Conservation (phyloP, 2,113 vertebrate species). For the Phalacrocorax carbo region DNA sequence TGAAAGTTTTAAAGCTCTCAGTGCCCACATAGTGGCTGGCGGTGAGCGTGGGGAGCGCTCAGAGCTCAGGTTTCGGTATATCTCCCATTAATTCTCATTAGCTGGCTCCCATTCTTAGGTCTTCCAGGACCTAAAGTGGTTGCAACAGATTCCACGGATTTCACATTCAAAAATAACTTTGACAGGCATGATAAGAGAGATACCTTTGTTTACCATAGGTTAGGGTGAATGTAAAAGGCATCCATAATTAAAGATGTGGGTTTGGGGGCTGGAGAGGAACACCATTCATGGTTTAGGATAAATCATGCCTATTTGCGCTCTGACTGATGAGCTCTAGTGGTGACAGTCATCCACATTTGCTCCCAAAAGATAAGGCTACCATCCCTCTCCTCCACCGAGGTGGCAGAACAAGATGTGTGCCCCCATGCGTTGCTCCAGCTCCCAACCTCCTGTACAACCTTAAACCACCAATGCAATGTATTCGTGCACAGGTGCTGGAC, state of each 20-base stretch:
- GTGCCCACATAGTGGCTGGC: background rate
- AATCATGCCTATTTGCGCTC: background rate
- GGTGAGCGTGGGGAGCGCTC: background rate
- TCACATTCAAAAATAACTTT: background rate
- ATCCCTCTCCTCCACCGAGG: accelerated
- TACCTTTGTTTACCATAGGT: background rate
- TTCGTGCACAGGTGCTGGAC: background rate
- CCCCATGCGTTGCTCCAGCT: background rate
- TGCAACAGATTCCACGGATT: background rate
- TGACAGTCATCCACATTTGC: accelerated
- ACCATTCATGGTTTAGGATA: background rate
- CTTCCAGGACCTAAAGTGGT: background rate
- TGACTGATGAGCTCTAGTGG: background rate
- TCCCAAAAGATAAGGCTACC: background rate
- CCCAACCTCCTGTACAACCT: background rate
- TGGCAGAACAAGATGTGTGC: background rate
- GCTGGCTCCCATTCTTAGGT: background rate
- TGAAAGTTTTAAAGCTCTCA: constrained; percentile 5
- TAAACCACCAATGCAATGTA: accelerated
- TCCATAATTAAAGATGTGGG: background rate
- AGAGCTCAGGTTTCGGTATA: background rate
- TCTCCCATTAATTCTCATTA: constrained; percentile 2
- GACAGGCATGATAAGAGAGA: background rate
- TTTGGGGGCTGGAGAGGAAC: background rate
- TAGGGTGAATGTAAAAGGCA: background rate